These are phyloP conservation scores for Paramormyrops hopkinsi DNA, from an alignment of 2,797 vertebrate genomes.

Conservation along the genomic window DNA sequence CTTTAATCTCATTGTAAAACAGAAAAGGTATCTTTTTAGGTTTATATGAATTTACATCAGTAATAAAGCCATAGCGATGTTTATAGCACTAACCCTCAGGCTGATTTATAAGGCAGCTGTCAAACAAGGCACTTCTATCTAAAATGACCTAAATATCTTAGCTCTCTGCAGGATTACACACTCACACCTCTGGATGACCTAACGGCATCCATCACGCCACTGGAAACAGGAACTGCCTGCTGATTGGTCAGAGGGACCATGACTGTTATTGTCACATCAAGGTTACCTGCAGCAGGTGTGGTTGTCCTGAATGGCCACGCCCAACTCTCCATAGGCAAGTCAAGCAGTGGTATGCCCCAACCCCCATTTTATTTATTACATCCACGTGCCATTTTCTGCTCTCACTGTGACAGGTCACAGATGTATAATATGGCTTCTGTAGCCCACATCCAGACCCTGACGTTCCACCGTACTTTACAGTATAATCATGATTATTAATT, in stretches of 20 bases:
- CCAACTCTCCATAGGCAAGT: neutral
- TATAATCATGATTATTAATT: slow-evolving; percentile 11
- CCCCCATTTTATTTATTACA: neutral
- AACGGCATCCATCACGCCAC: neutral
- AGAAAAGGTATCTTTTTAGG: neutral
- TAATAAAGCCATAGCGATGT: neutral
- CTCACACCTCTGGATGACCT: neutral
- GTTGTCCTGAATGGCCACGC: neutral
- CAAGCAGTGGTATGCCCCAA: neutral
- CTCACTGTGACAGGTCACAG: neutral
- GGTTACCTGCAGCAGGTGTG: neutral
- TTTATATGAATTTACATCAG: neutral
- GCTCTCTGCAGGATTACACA: neutral
- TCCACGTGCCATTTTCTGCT: neutral
- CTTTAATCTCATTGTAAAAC: neutral
- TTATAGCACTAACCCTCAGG: neutral
- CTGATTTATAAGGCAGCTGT: neutral
- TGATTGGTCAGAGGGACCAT: neutral
- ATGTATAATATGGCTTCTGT: neutral
- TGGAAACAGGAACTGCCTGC: neutral
- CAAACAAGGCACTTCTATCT: neutral
- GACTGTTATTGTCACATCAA: neutral
- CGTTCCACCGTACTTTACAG: neutral
- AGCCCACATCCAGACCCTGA: neutral
- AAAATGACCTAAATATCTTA: neutral